Evolutionary conservation across 2,888 invertebrate genomes (phyloP).

Genomic region (Pyrochroa serraticornis): DNA sequence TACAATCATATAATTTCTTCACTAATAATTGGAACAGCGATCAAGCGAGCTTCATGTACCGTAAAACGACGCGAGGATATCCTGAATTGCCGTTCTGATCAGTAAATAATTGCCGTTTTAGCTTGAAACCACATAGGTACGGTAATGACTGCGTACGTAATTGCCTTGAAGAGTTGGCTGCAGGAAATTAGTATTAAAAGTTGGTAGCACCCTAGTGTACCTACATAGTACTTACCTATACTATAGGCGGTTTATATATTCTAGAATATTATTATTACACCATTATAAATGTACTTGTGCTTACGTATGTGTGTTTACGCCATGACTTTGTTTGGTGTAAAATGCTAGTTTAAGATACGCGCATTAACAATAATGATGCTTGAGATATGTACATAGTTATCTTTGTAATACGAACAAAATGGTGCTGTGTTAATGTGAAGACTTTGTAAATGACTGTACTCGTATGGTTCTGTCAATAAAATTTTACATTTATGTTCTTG

Average conservation of each 20-base stretch:
- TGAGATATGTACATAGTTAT: conserved; percentile 21
- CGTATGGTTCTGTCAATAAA: conserved; percentile 19
- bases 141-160: conserved; percentile 11
- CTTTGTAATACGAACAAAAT: conserved; percentile 22
- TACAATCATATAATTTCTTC: too few relatives aligned
- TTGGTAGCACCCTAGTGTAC: conserved; percentile 12
- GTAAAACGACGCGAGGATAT: too few relatives aligned
- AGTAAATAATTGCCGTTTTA: conserved; percentile 13
- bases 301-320: conserved; percentile 1
- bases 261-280: conserved; percentile 2
- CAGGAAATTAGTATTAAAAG: conserved; percentile 11
- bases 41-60: too few relatives aligned
- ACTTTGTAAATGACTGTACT: conserved; percentile 19
- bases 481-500: conserved; percentile 9
- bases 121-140: conserved; percentile 9
- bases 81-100: background rate
- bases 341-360: too few relatives aligned
- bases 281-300: conserved; percentile 3
- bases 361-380: conserved; percentile 5
- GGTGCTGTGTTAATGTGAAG: conserved; percentile 22
- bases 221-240: background rate
- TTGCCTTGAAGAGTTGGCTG: conserved; percentile 11
- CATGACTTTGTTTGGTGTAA: background rate
- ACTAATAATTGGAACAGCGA: too few relatives aligned
- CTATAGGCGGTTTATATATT: too few relatives aligned